phyloP scores from a whole-genome alignment of 2,888 invertebrate species.

The Myopa testacea region DNA sequence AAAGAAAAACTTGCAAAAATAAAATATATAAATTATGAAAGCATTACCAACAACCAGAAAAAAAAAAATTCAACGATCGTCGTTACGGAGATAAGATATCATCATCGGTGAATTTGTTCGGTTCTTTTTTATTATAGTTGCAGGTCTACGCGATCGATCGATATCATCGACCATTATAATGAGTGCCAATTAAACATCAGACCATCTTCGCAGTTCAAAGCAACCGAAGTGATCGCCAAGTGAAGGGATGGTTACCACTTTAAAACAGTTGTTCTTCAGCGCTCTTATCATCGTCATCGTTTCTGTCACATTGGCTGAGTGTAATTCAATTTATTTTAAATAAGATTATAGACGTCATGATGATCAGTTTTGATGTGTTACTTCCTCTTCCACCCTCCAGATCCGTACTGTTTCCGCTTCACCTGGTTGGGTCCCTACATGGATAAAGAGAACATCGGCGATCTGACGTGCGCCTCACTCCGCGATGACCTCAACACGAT shows the following conservation, averaged over 20 bases:
- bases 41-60: no score
- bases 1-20: no score
- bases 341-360: not conserved
- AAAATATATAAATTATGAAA: no score
- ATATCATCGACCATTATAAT: no score
- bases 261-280: not conserved
- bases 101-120: no score
- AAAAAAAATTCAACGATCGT: not conserved
- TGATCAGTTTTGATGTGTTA: not conserved
- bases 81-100: not conserved
- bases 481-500: slow-evolving; percentile 71
- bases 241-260: no score
- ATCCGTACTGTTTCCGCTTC: slow-evolving; percentile 74
- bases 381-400: slow-evolving; percentile 45
- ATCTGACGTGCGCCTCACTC: slow-evolving; percentile 71
- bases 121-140: no score
- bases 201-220: not conserved
- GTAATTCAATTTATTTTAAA: not conserved
- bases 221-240: no score
- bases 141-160: no score
- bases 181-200: no score
- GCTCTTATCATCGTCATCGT: not conserved
- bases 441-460: slow-evolving; percentile 71
- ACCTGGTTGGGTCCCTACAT: slow-evolving; percentile 78
- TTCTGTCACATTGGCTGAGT: not conserved